phyloP scores from a whole-genome alignment of 1,140 invertebrate genomes.

The Halictus rubicundus region DNA sequence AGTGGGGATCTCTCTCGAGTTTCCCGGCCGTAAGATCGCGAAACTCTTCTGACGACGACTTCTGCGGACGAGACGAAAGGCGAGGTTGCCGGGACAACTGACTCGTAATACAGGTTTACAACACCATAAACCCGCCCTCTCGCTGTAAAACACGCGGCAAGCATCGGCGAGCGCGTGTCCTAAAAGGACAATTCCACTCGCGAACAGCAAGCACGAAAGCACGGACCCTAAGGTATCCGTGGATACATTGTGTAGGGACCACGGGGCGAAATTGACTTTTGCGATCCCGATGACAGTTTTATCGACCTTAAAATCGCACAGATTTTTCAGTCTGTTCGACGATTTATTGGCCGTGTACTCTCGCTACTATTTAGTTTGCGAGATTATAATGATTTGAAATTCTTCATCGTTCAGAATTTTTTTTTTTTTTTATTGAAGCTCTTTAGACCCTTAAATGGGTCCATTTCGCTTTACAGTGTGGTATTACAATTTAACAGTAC shows the following conservation, averaged over 20 bases:
- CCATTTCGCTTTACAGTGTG: too few species aligned
- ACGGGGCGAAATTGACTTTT: background rate
- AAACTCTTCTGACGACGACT: background rate
- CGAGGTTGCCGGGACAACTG: background rate
- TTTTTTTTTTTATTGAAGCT: too few species aligned
- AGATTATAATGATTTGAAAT: too few species aligned
- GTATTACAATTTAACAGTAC: too few species aligned
- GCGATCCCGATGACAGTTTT: background rate
- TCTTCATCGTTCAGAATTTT: too few species aligned
- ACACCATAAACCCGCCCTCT: background rate
- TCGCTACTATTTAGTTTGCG: too few species aligned
- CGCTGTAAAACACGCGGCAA: background rate
- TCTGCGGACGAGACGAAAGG: background rate
- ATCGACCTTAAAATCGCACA: background rate
- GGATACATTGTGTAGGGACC: background rate
- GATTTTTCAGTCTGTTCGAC: too few species aligned
- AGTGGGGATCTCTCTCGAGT: background rate
- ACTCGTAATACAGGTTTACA: constrained; percentile 1
- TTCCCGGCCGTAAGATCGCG: background rate
- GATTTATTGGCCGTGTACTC: too few species aligned
- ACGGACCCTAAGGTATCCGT: too few species aligned
- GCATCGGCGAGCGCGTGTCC: background rate
- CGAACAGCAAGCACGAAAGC: too few species aligned
- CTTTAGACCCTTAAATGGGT: too few species aligned
- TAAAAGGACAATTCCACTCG: background rate